A percentile compares a stretch with the other conserved stretches of the same genome.
phyloP scores from a whole-genome alignment of 2,888 invertebrate species.

The Apodemia hepburni region DNA sequence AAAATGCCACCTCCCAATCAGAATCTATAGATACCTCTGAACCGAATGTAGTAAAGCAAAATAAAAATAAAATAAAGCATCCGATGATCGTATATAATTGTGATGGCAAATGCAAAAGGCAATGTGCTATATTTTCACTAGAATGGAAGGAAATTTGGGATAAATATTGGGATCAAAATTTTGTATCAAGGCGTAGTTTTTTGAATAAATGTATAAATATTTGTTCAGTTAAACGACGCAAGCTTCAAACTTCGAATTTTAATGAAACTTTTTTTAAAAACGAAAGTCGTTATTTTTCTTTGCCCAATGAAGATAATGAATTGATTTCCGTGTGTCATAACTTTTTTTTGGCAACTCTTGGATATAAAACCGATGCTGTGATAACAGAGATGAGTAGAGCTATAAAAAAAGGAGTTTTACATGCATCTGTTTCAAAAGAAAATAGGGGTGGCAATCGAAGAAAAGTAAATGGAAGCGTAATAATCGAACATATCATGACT shows the following conservation, averaged over 20 bases:
- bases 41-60: conserved; percentile 18
- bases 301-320: conserved; percentile 3
- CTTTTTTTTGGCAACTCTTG: conserved; percentile 24
- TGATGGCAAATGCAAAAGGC: conserved; percentile 25
- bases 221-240: not conserved
- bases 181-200: conserved; percentile 14
- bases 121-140: conserved; percentile 22
- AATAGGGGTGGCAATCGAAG: conserved; percentile 7
- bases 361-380: conserved; percentile 23
- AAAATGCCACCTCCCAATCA: no score
- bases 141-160: conserved; percentile 14
- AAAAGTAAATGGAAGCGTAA: conserved; percentile 10
- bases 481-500: conserved; percentile 23
- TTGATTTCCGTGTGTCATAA: conserved; percentile 18
- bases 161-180: conserved; percentile 12
- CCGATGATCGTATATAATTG: conserved; percentile 25
- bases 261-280: no score
- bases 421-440: conserved; percentile 8
- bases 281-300: not conserved
- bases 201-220: conserved; percentile 4
- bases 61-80: conserved; percentile 24
- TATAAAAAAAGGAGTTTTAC: conserved; percentile 23
- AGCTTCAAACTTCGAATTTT: not conserved
- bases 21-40: not conserved
- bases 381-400: conserved; percentile 22